Evolutionary conservation across 2,797 vertebrate species (phyloP).

Genomic region (Lagodon rhomboides): DNA sequence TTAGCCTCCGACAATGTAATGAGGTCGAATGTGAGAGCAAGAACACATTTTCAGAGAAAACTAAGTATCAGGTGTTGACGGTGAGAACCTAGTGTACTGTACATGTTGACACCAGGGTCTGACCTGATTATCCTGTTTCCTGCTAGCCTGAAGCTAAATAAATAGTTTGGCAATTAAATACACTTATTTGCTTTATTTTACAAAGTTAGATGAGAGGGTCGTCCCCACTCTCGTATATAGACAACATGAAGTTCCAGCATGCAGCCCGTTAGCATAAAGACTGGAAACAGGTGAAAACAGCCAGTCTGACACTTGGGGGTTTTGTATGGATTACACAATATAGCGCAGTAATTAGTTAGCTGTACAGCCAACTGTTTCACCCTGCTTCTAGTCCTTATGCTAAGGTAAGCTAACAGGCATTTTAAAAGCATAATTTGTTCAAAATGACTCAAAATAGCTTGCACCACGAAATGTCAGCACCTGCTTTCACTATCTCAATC

Average conservation of each 20-base stretch:
- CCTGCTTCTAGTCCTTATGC: too few relatives aligned
- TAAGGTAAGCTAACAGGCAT: too few relatives aligned
- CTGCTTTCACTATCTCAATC: too few relatives aligned
- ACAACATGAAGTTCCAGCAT: not conserved
- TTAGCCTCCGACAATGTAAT: conserved; percentile 11
- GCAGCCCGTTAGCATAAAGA: too few relatives aligned
- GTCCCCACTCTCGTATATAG: not conserved
- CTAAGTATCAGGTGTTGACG: not conserved
- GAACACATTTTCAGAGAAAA: not conserved
- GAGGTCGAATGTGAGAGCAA: conserved; percentile 9
- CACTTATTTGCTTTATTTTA: not conserved
- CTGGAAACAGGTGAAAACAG: too few relatives aligned
- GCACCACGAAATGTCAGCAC: too few relatives aligned
- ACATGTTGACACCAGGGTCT: not conserved
- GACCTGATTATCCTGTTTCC: not conserved
- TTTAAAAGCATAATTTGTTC: too few relatives aligned
- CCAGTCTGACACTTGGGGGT: too few relatives aligned
- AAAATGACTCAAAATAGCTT: too few relatives aligned
- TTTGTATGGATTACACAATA: not conserved
- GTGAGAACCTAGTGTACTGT: not conserved
- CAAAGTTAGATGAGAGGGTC: not conserved
- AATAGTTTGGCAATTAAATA: not conserved
- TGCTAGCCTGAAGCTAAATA: not conserved
- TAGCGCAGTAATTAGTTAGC: not conserved
- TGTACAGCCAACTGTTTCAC: too few relatives aligned